Conservation (phyloP, 2,113 vertebrate genomes). For the Helogale parvula region DNA sequence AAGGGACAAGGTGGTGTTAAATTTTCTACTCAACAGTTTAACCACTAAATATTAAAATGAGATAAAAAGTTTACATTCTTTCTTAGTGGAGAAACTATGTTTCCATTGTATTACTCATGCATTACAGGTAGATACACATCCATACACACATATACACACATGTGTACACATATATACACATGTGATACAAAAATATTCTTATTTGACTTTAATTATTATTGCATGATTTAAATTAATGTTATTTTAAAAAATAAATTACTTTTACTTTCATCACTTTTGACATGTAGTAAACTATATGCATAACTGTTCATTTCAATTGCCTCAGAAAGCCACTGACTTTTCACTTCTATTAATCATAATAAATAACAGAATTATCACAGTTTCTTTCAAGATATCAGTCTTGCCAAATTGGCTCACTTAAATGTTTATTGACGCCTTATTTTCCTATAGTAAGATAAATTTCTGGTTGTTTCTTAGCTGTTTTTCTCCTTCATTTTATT, state of each 20-base stretch:
- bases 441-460: not conserved
- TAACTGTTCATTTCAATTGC: slow-evolving; percentile 33
- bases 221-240: slow-evolving; percentile 48
- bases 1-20: not conserved
- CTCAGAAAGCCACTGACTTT: slow-evolving; percentile 32
- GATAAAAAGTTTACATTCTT: not conserved
- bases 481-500: slow-evolving; percentile 49
- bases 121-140: not conserved
- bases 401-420: slow-evolving; percentile 33
- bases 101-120: not conserved
- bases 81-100: not conserved
- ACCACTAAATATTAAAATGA: slow-evolving; percentile 35
- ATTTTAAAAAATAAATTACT: not conserved
- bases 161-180: not conserved
- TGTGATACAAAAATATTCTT: not conserved
- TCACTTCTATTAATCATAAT: slow-evolving; percentile 46
- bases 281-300: slow-evolving; percentile 14
- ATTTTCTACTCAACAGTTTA: not conserved
- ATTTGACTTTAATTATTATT: slow-evolving; percentile 10
- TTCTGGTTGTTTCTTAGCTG: slow-evolving; percentile 39
- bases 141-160: not conserved
- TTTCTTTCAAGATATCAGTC: slow-evolving; percentile 34
- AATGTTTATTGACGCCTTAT: slow-evolving; percentile 19
- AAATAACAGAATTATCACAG: slow-evolving; percentile 18
- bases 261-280: slow-evolving; percentile 1